Evolutionary conservation across 2,888 invertebrate species (phyloP).

Genomic region (Noctuana brunneofusca): DNA sequence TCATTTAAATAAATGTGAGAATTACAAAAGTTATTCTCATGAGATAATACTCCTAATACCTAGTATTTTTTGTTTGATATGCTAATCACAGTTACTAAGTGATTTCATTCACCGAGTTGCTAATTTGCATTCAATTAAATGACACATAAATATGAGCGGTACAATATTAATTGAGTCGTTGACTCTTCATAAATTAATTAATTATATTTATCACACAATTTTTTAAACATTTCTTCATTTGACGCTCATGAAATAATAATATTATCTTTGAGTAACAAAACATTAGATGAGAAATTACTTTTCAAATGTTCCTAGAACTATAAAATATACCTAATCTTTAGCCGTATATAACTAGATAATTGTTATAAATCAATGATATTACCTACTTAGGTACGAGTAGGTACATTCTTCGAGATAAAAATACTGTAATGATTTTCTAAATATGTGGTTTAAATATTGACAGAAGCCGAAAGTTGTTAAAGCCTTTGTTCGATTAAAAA

Average conservation of each 20-base stretch:
- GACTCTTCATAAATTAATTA: constrained; percentile 28
- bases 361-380: no score
- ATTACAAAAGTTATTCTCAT: constrained; percentile 21
- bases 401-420: no score
- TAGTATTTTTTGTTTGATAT: constrained; percentile 29
- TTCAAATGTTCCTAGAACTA: neutral
- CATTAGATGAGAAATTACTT: neutral
- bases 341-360: constrained; percentile 14
- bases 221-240: neutral
- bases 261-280: neutral
- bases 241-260: neutral
- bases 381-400: no score
- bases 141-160: constrained; percentile 27
- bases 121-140: constrained; percentile 34
- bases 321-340: neutral
- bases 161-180: constrained; percentile 28
- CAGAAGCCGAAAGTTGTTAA: no score
- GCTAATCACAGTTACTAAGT: constrained; percentile 28
- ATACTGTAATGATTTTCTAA: no score
- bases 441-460: no score
- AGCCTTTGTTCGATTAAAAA: no score
- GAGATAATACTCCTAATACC: constrained; percentile 23
- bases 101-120: constrained; percentile 29
- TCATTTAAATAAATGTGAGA: constrained; percentile 26
- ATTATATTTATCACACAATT: neutral